A percentile compares a stretch with the other conserved stretches of the same genome.
Conservation (phyloP, 2,797 vertebrate genomes). For the Pangasius larnaudii region DNA sequence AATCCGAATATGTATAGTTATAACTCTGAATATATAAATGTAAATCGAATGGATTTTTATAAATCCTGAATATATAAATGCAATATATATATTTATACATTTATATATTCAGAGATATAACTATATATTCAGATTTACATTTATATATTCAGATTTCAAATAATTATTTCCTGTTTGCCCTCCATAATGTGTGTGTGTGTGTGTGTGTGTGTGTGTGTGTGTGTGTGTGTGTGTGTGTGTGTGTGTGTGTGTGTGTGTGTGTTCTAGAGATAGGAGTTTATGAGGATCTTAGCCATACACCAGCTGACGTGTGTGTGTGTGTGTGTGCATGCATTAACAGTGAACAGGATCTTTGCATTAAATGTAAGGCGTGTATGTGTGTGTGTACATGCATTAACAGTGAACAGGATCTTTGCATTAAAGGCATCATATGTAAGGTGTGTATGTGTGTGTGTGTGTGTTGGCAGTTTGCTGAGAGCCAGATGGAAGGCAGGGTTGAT, state of each 20-base stretch:
- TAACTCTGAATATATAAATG: no score
- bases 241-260: neutral
- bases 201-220: neutral
- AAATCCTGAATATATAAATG: no score
- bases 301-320: neutral
- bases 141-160: no score
- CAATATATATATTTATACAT: no score
- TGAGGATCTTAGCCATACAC: no score
- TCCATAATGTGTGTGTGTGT: neutral
- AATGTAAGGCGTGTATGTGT: neutral
- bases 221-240: neutral
- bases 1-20: no score
- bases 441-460: conserved; percentile 20
- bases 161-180: no score
- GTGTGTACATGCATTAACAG: neutral
- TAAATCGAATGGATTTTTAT: no score
- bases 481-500: conserved; percentile 46
- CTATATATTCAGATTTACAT: no score
- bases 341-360: conserved; percentile 1
- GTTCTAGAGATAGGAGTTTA: neutral
- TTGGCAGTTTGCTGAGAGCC: conserved; percentile 35
- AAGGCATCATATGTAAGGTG: neutral
- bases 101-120: no score
- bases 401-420: conserved; percentile 1
- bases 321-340: neutral